These are phyloP conservation scores for Eupleurogrammus muticus DNA, from an alignment of 2,797 vertebrate genomes.

Conservation along the genomic window DNA sequence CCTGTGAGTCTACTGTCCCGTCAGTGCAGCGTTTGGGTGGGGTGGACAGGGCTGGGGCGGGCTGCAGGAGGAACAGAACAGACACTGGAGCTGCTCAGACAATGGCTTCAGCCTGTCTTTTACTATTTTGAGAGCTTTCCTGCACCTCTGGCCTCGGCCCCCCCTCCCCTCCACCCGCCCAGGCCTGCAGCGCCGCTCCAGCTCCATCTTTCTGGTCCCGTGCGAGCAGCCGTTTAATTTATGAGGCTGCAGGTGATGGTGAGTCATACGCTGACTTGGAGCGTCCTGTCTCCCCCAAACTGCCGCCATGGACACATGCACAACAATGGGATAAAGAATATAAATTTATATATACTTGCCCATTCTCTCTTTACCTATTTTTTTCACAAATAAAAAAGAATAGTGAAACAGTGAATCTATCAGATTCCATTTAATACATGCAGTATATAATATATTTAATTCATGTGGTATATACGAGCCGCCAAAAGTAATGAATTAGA, in stretches of 20 bases:
- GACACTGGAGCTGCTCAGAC: slow-evolving; percentile 67
- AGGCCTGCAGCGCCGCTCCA: neutral
- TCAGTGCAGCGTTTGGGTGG: slow-evolving; percentile 45
- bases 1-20: slow-evolving; percentile 75
- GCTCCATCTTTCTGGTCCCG: slow-evolving; percentile 37
- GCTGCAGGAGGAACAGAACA: slow-evolving; percentile 56
- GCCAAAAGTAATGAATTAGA: too few species aligned
- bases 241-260: slow-evolving; percentile 14
- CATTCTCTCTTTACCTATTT: too few species aligned
- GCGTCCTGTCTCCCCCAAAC: slow-evolving; percentile 20
- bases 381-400: too few species aligned
- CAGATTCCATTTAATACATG: too few species aligned
- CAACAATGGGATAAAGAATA: slow-evolving; percentile 52
- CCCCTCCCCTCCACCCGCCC: slow-evolving; percentile 49
- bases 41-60: slow-evolving; percentile 36
- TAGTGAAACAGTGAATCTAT: too few species aligned
- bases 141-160: slow-evolving; percentile 51
- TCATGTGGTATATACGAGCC: too few species aligned
- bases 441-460: too few species aligned
- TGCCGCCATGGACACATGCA: neutral
- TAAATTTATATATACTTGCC: too few species aligned
- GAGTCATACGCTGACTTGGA: slow-evolving; percentile 49
- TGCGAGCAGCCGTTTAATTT: slow-evolving; percentile 38
- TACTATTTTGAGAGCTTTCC: slow-evolving; percentile 74
- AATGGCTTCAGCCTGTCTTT: slow-evolving; percentile 64